phyloP scores from a whole-genome alignment of 2,888 invertebrate genomes.

The Hemicrepidius hirtus region DNA sequence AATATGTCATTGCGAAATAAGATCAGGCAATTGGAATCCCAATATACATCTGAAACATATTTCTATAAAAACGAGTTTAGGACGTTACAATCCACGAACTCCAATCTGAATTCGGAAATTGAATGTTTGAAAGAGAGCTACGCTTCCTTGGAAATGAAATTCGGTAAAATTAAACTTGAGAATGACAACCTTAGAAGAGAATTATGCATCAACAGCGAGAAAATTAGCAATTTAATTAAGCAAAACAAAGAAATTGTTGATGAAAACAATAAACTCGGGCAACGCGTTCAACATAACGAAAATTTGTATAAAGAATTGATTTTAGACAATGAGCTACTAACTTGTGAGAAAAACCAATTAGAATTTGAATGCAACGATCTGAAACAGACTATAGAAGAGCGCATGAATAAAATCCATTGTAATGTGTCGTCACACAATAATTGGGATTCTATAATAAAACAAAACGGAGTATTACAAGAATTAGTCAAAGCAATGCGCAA shows the following conservation, averaged over 20 bases:
- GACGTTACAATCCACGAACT: slow-evolving; percentile 32
- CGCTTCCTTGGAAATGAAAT: slow-evolving; percentile 6
- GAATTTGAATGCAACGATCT: slow-evolving; percentile 38
- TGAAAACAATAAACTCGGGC: slow-evolving; percentile 36
- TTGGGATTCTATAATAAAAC: slow-evolving; percentile 49
- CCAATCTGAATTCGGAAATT: slow-evolving; percentile 45
- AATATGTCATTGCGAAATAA: slow-evolving; percentile 50
- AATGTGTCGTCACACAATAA: slow-evolving; percentile 48
- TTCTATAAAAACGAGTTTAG: slow-evolving; percentile 53
- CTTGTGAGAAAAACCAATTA: slow-evolving; percentile 30
- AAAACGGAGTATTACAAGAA: slow-evolving; percentile 56
- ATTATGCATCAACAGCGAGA: slow-evolving; percentile 30
- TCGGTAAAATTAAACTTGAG: slow-evolving; percentile 32
- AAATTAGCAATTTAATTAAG: slow-evolving; percentile 45
- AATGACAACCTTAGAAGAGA: slow-evolving; percentile 34
- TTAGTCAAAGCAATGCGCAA: slow-evolving; percentile 57
- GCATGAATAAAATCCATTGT: slow-evolving; percentile 19
- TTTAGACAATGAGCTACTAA: slow-evolving; percentile 35
- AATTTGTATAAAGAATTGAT: slow-evolving; percentile 40
- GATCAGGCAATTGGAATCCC: slow-evolving; percentile 48
- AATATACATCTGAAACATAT: slow-evolving; percentile 50
- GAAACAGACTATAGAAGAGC: slow-evolving; percentile 24
- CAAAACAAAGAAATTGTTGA: slow-evolving; percentile 36
- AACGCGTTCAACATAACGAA: slow-evolving; percentile 27
- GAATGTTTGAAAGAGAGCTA: slow-evolving; percentile 33